These are phyloP conservation scores for Microplitis demolitor DNA, from an alignment of 1,140 invertebrate species.

Conservation along the genomic window DNA sequence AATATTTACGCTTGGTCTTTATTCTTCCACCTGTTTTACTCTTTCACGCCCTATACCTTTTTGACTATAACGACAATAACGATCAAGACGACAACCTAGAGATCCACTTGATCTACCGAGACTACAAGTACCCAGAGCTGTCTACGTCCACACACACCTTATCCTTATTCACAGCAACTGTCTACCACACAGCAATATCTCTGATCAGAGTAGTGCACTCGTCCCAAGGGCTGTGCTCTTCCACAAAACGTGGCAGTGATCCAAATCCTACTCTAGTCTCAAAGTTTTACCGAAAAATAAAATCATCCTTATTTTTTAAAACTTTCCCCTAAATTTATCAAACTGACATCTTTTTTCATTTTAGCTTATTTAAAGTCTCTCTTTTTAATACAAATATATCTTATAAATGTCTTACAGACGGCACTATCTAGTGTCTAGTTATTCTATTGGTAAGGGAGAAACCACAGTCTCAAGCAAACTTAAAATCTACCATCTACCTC, in stretches of 20 bases:
- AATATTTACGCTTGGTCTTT: slow-evolving; percentile 53
- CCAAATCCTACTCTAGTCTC: slow-evolving; percentile 42
- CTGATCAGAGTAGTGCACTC: slow-evolving; percentile 59
- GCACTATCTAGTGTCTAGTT: too few relatives aligned
- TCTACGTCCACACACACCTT: too few relatives aligned
- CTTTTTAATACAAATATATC: too few relatives aligned
- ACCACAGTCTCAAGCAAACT: too few relatives aligned
- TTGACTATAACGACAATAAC: slow-evolving; percentile 21
- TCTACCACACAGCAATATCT: slow-evolving; percentile 42
- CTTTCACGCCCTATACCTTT: slow-evolving; percentile 39
- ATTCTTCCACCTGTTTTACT: slow-evolving; percentile 48
- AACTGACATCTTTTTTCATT: too few relatives aligned
- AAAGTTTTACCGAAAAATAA: too few relatives aligned
- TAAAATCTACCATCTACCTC: slow-evolving; percentile 6
- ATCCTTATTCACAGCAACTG: too few relatives aligned
- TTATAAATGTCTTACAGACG: too few relatives aligned
- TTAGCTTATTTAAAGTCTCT: too few relatives aligned
- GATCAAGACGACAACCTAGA: slow-evolving; percentile 27
- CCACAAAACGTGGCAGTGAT: slow-evolving; percentile 52
- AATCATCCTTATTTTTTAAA: too few relatives aligned
- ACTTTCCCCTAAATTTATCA: too few relatives aligned
- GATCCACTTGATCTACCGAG: slow-evolving; percentile 44
- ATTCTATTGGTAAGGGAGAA: too few relatives aligned
- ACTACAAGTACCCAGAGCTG: slow-evolving; percentile 33
- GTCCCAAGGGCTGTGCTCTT: slow-evolving; percentile 47